Evolutionary conservation across 1,140 invertebrate genomes (phyloP).

Genomic region (Aphelenchoides besseyi): DNA sequence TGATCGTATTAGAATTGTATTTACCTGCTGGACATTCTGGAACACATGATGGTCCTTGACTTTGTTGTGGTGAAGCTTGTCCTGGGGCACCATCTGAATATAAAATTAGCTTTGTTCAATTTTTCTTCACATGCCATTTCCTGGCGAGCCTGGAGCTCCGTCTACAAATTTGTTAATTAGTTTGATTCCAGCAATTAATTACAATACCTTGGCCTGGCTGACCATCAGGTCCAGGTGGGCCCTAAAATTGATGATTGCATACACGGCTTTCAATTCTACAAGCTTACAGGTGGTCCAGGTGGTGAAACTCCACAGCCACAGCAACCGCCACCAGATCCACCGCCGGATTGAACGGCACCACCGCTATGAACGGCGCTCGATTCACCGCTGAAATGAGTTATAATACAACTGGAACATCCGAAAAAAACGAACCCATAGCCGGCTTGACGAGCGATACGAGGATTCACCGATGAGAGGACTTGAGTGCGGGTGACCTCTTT

Average conservation of each 20-base stretch:
- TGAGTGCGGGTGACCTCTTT: slow-evolving; percentile 52
- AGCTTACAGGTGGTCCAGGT: slow-evolving; percentile 44
- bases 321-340: slow-evolving; percentile 19
- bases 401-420: not conserved
- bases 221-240: slow-evolving; percentile 46
- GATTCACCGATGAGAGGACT: slow-evolving; percentile 26
- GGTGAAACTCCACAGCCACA: slow-evolving; percentile 42
- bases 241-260: not conserved
- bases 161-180: slow-evolving; percentile 19
- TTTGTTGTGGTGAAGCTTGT: slow-evolving; percentile 25
- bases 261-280: not conserved
- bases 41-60: slow-evolving; percentile 36
- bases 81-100: slow-evolving; percentile 44
- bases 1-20: slow-evolving; percentile 16
- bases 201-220: slow-evolving; percentile 30
- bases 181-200: too few species aligned
- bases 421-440: slow-evolving; percentile 35
- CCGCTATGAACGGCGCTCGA: slow-evolving; percentile 11
- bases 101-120: slow-evolving; percentile 25
- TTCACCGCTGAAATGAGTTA: too few species aligned
- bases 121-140: too few species aligned
- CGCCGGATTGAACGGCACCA: slow-evolving; percentile 10
- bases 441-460: slow-evolving; percentile 40
- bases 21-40: slow-evolving; percentile 49
- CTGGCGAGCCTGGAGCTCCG: slow-evolving; percentile 39